Conservation (phyloP, 2,113 vertebrate genomes). For the Sphaerodactylus townsendi region DNA sequence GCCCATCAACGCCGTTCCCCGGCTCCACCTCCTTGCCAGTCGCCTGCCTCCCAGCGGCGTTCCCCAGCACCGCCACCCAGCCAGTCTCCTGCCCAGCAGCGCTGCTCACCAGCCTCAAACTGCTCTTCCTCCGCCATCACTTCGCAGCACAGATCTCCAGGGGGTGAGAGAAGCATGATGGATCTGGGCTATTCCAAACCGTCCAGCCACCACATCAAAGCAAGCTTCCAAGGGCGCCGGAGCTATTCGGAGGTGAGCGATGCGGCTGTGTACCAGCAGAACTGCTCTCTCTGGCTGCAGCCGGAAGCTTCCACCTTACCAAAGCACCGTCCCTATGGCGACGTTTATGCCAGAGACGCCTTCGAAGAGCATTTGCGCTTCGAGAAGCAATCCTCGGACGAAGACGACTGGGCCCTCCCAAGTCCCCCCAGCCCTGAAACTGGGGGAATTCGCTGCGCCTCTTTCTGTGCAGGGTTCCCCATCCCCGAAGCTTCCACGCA, state of each 20-base stretch:
- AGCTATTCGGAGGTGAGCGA: conserved; percentile 94
- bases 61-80: conserved; percentile 64
- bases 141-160: conserved; percentile 82
- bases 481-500: conserved; percentile 79
- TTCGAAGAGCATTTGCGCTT: conserved; percentile 90
- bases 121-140: conserved; percentile 77
- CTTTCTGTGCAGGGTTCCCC: conserved; percentile 91
- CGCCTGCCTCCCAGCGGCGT: conserved; percentile 67
- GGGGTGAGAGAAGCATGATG: conserved; percentile 78
- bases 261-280: conserved; percentile 86
- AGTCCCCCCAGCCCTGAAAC: conserved; percentile 83
- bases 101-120: conserved; percentile 81
- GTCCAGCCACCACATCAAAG: conserved; percentile 87
- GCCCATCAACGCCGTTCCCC: conserved; percentile 87
- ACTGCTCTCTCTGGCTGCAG: conserved; percentile 85
- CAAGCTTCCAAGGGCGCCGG: conserved; percentile 92
- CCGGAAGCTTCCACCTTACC: conserved; percentile 89
- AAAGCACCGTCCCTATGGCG: conserved; percentile 87
- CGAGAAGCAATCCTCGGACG: conserved; percentile 92
- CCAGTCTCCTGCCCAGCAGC: conserved; percentile 84
- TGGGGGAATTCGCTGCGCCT: conserved; percentile 85
- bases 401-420: conserved; percentile 92
- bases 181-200: conserved; percentile 88
- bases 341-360: conserved; percentile 83
- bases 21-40: conserved; percentile 73